Percentiles rank a stretch among this genome's conserved stretches.
Conservation (phyloP, 2,113 vertebrate species). For the Dipodomys spectabilis region DNA sequence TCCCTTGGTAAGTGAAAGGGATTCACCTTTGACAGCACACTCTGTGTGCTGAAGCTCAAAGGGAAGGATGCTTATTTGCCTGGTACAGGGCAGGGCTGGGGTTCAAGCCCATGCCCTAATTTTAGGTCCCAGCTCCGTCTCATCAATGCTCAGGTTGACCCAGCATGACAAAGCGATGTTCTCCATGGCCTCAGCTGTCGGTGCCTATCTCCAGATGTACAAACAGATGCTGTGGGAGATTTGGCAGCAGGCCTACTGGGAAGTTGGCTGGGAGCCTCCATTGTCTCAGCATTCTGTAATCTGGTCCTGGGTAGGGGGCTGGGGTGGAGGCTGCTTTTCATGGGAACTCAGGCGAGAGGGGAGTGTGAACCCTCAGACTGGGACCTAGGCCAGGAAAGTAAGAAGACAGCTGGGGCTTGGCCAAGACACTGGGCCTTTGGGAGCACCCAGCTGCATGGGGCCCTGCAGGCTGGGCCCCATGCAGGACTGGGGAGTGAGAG, state of each 20-base stretch:
- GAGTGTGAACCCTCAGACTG: conserved; percentile 59
- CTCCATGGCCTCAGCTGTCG: not conserved
- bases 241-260: conserved; percentile 42
- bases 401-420: conserved; percentile 20
- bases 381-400: conserved; percentile 68
- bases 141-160: not conserved
- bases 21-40: not conserved
- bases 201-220: conserved; percentile 44
- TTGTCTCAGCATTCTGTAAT: conserved; percentile 75
- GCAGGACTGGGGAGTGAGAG: not conserved
- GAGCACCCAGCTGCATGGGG: conserved; percentile 59
- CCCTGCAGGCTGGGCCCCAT: conserved; percentile 1
- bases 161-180: not conserved
- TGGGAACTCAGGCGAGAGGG: conserved; percentile 71
- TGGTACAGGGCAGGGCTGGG: not conserved
- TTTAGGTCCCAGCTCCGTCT: not conserved
- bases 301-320: conserved; percentile 65
- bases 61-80: not conserved
- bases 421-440: conserved; percentile 42
- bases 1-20: not conserved
- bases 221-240: conserved; percentile 34
- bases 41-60: not conserved
- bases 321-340: conserved; percentile 65
- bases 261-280: conserved; percentile 74
- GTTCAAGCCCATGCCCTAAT: not conserved